Conservation (phyloP, 1,140 invertebrate species). For the Zaprionus taronus region DNA sequence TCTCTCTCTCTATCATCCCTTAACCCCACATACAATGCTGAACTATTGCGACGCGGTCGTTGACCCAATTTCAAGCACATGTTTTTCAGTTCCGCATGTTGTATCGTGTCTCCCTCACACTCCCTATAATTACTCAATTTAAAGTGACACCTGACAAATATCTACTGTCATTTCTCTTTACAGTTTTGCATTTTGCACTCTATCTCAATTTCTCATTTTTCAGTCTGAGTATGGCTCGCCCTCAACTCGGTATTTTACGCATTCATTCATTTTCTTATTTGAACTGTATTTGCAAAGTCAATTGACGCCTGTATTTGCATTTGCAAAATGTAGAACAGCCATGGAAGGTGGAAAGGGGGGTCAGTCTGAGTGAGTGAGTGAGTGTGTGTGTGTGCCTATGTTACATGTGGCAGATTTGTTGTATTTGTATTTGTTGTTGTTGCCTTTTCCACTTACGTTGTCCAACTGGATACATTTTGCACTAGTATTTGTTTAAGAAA, state of each 20-base stretch:
- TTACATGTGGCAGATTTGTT: slow-evolving; percentile 55
- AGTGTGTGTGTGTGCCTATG: slow-evolving; percentile 12
- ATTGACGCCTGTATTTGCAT: slow-evolving; percentile 16
- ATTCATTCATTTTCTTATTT: slow-evolving; percentile 49
- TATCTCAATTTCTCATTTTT: not conserved
- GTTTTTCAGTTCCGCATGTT: slow-evolving; percentile 43
- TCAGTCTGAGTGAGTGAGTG: not conserved
- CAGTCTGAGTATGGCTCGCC: slow-evolving; percentile 8
- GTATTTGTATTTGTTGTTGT: slow-evolving; percentile 31
- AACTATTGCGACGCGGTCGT: slow-evolving; percentile 77
- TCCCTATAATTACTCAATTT: slow-evolving; percentile 20
- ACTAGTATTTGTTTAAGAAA: slow-evolving; percentile 74
- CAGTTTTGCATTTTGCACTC: slow-evolving; percentile 29
- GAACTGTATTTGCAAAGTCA: slow-evolving; percentile 46
- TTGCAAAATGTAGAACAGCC: slow-evolving; percentile 58
- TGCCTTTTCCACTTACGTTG: slow-evolving; percentile 85
- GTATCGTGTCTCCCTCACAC: slow-evolving; percentile 40
- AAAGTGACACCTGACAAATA: slow-evolving; percentile 13
- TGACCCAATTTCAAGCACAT: slow-evolving; percentile 74
- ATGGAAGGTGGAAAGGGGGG: slow-evolving; percentile 13
- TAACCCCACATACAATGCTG: slow-evolving; percentile 35
- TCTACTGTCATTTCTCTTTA: not conserved
- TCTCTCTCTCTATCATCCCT: not conserved
- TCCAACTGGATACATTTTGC: slow-evolving; percentile 86
- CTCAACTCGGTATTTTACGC: slow-evolving; percentile 37